Percentiles rank a stretch among this genome's conserved stretches.
phyloP scores from a whole-genome alignment of 2,888 invertebrate species.

The Sesia apiformis region DNA sequence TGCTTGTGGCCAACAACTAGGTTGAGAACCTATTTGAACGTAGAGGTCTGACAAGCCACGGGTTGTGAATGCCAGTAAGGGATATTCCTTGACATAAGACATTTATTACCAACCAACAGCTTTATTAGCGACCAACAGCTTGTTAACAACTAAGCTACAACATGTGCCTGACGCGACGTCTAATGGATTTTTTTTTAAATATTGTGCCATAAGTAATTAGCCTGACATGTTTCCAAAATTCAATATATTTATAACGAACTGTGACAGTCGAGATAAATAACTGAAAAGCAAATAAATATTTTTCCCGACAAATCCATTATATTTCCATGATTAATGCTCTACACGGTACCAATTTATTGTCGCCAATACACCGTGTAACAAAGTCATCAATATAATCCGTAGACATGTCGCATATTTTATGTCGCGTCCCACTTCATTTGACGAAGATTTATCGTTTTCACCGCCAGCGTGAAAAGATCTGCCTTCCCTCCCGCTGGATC shows the following conservation, averaged over 20 bases:
- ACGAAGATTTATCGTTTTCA: conserved; percentile 13
- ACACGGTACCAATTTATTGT: conserved; percentile 7
- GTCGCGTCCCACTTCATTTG: conserved; percentile 8
- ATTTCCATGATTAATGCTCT: conserved; percentile 6
- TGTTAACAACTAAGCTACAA: too few species aligned
- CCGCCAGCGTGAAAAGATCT: not conserved
- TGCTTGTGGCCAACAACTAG: too few species aligned
- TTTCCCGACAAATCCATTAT: not conserved
- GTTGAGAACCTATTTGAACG: too few species aligned
- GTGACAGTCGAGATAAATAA: not conserved
- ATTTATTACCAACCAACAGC: too few species aligned
- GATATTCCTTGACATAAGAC: too few species aligned
- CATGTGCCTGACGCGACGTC: too few species aligned
- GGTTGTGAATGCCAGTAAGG: too few species aligned
- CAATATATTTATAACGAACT: not conserved
- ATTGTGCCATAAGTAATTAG: too few species aligned
- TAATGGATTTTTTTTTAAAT: too few species aligned
- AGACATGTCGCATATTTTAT: conserved; percentile 10
- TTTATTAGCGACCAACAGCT: too few species aligned
- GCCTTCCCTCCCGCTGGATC: too few species aligned
- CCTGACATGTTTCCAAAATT: not conserved
- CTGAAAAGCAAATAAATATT: not conserved
- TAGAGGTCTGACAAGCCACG: too few species aligned
- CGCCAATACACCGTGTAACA: conserved; percentile 7
- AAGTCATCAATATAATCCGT: conserved; percentile 12